A percentile compares a stretch with the other conserved stretches of the same genome.
phyloP scores from a whole-genome alignment of 2,113 vertebrate species.

The Pachyramphus minor region DNA sequence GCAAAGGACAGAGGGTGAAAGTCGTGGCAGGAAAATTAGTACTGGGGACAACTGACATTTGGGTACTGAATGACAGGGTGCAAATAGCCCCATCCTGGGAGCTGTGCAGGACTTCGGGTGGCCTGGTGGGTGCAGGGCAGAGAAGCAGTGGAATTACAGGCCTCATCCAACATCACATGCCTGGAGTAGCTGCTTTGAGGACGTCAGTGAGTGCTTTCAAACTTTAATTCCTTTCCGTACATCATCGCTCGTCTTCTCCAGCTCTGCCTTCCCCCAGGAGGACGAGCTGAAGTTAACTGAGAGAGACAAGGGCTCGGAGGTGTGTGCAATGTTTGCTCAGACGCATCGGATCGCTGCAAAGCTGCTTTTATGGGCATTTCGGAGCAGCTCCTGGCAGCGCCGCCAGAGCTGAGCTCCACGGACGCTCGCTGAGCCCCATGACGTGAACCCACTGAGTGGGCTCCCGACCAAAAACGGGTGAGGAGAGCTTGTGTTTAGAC shows the following conservation, averaged over 20 bases:
- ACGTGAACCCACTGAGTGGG: background rate
- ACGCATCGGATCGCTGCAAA: background rate
- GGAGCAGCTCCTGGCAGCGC: background rate
- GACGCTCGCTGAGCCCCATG: background rate
- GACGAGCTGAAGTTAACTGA: constrained; percentile 31
- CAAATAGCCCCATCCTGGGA: background rate
- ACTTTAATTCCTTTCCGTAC: constrained; percentile 35
- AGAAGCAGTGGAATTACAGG: background rate
- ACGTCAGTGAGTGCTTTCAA: background rate
- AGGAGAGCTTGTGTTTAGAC: background rate
- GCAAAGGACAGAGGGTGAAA: background rate
- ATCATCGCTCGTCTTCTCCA: background rate
- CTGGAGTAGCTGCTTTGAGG: background rate
- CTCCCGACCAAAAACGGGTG: background rate
- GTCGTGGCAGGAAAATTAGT: background rate
- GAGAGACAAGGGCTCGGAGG: constrained; percentile 49
- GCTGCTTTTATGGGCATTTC: constrained; percentile 65
- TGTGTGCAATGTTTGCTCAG: background rate
- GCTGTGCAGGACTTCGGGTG: background rate
- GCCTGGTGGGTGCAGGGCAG: background rate
- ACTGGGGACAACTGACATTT: accelerated
- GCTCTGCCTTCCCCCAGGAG: constrained; percentile 26
- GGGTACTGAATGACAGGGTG: accelerated
- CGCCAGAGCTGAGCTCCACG: accelerated
- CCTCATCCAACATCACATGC: background rate